A percentile compares a stretch with the other conserved stretches of the same genome.
phyloP scores from a whole-genome alignment of 2,113 vertebrate species.

The Dolichallabes microphthalmus region DNA sequence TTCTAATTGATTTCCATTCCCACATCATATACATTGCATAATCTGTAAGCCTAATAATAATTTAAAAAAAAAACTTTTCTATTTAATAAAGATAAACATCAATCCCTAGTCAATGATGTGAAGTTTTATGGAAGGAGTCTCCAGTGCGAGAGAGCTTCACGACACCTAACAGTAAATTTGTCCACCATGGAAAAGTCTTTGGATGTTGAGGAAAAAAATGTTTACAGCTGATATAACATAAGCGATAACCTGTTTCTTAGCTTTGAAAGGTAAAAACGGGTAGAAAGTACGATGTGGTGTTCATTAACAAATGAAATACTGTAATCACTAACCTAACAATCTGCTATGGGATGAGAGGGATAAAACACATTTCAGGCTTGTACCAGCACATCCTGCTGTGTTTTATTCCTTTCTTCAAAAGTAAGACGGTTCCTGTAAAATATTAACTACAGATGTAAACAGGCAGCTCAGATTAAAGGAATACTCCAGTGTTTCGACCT shows the following conservation, averaged over 20 bases:
- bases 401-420: not conserved
- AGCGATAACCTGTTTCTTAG: not conserved
- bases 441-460: not conserved
- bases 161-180: not conserved
- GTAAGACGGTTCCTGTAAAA: not conserved
- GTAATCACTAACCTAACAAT: not conserved
- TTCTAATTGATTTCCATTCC: not conserved
- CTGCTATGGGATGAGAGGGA: not conserved
- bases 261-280: not conserved
- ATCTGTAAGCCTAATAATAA: too few relatives aligned
- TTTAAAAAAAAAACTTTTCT: not conserved
- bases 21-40: not conserved
- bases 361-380: not conserved
- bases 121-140: not conserved
- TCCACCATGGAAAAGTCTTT: not conserved
- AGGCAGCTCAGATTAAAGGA: not conserved
- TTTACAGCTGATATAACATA: not conserved
- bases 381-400: not conserved
- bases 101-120: not conserved
- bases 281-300: not conserved
- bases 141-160: not conserved
- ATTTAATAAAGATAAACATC: not conserved
- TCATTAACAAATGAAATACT: not conserved
- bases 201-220: not conserved
- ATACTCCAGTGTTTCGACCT: not conserved